Conservation (phyloP, 2,113 vertebrate species). For the Trematomus loennbergii region DNA sequence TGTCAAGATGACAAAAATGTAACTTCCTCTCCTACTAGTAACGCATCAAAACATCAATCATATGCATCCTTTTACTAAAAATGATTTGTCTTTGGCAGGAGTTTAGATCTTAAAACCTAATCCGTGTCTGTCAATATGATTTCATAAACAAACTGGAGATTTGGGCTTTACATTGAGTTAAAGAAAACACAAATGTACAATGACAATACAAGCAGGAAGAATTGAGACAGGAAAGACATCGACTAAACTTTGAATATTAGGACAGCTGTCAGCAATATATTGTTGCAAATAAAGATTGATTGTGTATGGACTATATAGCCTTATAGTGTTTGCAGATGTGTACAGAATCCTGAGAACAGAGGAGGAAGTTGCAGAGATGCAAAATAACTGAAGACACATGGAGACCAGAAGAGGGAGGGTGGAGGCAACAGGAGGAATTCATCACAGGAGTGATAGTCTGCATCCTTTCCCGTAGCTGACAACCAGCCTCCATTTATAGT, state of each 20-base stretch:
- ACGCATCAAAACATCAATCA: background rate
- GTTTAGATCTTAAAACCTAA: too few relatives aligned
- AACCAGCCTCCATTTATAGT: constrained; percentile 55
- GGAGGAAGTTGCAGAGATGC: background rate
- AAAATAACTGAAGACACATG: constrained; percentile 1
- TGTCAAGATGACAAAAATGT: too few relatives aligned
- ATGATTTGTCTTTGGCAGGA: too few relatives aligned
- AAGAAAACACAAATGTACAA: background rate
- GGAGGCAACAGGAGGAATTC: constrained; percentile 32
- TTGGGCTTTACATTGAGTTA: too few relatives aligned
- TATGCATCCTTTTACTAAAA: too few relatives aligned
- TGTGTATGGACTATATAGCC: background rate
- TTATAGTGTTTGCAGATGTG: background rate
- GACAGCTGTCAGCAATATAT: background rate
- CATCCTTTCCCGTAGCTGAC: constrained; percentile 29
- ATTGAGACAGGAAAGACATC: background rate
- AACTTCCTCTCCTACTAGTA: background rate
- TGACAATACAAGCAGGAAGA: background rate
- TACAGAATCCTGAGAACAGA: background rate
- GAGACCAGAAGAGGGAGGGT: constrained; percentile 12
- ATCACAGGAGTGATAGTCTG: constrained; percentile 43
- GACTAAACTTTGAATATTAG: background rate
- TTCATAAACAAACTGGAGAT: too few relatives aligned
- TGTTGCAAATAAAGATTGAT: background rate
- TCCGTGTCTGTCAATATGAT: too few relatives aligned